Conservation (phyloP, 1,140 invertebrate genomes). For the Pseudobourletiella spinata region DNA sequence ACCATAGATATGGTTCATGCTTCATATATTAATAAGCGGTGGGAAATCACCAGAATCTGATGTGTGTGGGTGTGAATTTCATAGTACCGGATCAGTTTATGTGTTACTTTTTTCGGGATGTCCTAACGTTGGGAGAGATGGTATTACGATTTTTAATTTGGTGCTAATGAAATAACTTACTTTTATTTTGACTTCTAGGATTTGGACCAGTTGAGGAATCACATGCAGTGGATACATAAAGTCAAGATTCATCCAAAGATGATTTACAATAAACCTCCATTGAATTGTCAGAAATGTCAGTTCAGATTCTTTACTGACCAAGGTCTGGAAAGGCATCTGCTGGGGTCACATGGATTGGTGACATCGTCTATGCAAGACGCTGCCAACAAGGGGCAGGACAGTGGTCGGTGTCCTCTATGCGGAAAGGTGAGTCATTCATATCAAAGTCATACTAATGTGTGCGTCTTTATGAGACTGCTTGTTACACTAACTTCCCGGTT, state of each 20-base stretch:
- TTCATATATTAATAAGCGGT: no score
- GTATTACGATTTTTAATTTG: background rate
- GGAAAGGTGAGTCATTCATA: slow-evolving; percentile 63
- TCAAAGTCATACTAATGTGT: no score
- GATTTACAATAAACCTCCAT: slow-evolving; percentile 85
- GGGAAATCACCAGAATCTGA: no score
- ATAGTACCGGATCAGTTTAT: no score
- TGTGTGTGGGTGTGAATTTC: no score
- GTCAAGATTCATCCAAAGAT: slow-evolving; percentile 93
- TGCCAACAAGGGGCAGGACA: slow-evolving; percentile 87
- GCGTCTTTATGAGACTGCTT: no score
- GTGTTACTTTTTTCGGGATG: no score
- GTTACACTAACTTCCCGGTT: no score
- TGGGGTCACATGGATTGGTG: slow-evolving; percentile 85
- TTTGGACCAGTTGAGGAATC: slow-evolving; percentile 79
- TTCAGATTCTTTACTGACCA: slow-evolving; percentile 76
- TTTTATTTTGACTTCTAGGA: slow-evolving; percentile 47
- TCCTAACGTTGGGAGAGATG: no score
- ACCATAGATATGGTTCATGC: no score
- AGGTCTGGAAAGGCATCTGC: slow-evolving; percentile 81
- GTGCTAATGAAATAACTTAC: no score
- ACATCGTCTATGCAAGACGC: slow-evolving; percentile 86
- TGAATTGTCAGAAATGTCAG: slow-evolving; percentile 94
- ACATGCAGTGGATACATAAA: slow-evolving; percentile 95
- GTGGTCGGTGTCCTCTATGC: slow-evolving; percentile 85